phyloP scores from a whole-genome alignment of 1,140 invertebrate species.

The Berghia stephanieae region DNA sequence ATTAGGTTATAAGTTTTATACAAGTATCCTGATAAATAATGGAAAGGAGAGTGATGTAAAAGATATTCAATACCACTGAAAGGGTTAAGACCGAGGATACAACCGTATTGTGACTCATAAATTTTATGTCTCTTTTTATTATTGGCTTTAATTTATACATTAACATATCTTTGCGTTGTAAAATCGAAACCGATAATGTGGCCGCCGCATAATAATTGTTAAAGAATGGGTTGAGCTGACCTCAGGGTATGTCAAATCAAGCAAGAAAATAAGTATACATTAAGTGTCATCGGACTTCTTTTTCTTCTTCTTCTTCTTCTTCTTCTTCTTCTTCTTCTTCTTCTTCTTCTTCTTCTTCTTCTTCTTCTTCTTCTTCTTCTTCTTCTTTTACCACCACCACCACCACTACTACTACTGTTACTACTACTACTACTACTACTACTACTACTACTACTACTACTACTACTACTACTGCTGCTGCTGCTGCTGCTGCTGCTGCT shows the following conservation, averaged over 20 bases:
- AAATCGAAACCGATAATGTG: no score
- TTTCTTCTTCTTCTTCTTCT: not conserved
- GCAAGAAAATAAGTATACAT: not conserved
- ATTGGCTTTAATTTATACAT: not conserved
- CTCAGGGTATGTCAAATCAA: no score
- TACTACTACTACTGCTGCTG: conserved; percentile 5
- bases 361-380: not conserved
- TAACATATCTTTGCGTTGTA: no score
- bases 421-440: conserved; percentile 7
- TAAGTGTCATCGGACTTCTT: not conserved
- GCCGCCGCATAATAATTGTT: no score
- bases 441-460: conserved; percentile 7
- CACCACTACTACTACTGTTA: not conserved
- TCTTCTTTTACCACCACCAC: not conserved
- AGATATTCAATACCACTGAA: no score
- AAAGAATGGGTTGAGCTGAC: no score
- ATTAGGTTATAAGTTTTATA: no score
- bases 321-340: not conserved
- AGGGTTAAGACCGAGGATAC: no score
- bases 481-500: conserved; percentile 2
- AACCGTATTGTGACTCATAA: no score
- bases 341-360: not conserved
- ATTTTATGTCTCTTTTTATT: not conserved
- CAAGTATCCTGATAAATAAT: no score
- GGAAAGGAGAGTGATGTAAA: no score